Conservation (phyloP, 1,140 invertebrate species). For the Belonocnema kinseyi region DNA sequence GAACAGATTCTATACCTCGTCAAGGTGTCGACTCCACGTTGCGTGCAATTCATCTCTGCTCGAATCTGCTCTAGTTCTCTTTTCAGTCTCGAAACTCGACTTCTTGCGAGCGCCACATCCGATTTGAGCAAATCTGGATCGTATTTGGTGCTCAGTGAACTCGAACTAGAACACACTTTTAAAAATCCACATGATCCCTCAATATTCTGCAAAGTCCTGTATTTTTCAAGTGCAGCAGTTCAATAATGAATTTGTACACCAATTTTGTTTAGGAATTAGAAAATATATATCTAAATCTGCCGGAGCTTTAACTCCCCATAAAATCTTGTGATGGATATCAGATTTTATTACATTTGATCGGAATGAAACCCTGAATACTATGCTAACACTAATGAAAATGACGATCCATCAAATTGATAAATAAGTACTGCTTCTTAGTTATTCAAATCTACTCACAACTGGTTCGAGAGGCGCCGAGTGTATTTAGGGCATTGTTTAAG, state of each 20-base stretch:
- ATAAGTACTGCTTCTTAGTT: neutral
- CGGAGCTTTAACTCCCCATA: too few species aligned
- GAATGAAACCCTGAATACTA: too few species aligned
- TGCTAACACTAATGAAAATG: neutral
- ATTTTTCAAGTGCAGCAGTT: too few species aligned
- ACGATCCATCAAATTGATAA: neutral
- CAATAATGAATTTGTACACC: too few species aligned
- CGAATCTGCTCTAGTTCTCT: conserved; percentile 94
- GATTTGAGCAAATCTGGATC: conserved; percentile 95
- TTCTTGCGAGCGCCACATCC: conserved; percentile 92
- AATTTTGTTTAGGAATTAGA: too few species aligned
- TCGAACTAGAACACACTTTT: conserved; percentile 93
- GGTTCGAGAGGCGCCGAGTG: conserved; percentile 87
- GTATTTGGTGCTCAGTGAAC: conserved; percentile 92
- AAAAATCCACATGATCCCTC: conserved; percentile 38
- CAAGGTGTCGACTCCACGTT: conserved; percentile 93
- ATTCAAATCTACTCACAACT: conserved; percentile 83
- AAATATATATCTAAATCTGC: too few species aligned
- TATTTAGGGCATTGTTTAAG: conserved; percentile 90
- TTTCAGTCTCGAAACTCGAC: conserved; percentile 90
- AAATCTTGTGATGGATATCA: too few species aligned
- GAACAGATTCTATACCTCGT: conserved; percentile 82
- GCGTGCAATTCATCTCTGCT: conserved; percentile 93
- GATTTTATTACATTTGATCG: too few species aligned
- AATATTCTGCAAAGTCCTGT: too few species aligned